phyloP scores from a whole-genome alignment of 2,888 invertebrate species.

The Limenitis camilla region DNA sequence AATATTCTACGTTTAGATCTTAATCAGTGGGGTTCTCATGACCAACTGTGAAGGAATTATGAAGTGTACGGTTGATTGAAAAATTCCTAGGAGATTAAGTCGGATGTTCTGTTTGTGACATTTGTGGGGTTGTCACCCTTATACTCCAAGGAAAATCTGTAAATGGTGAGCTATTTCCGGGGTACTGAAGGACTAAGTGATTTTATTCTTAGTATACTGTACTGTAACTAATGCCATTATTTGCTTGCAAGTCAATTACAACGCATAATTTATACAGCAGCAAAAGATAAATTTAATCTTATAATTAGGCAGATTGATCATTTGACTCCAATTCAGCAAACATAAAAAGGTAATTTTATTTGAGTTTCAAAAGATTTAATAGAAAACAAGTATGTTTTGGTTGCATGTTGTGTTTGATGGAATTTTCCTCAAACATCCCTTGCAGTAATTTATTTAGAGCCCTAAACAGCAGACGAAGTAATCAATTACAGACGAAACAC shows the following conservation, averaged over 20 bases:
- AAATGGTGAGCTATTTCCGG: neutral
- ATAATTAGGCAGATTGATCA: too few species aligned
- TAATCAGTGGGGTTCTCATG: slow-evolving; percentile 46
- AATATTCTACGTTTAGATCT: slow-evolving; percentile 35
- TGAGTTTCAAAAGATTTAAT: too few species aligned
- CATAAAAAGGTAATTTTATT: too few species aligned
- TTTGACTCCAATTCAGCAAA: too few species aligned
- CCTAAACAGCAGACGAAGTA: slow-evolving; percentile 10
- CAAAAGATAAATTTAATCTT: too few species aligned
- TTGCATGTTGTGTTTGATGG: neutral
- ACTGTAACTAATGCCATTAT: neutral
- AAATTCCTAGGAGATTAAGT: slow-evolving; percentile 59
- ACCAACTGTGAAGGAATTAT: slow-evolving; percentile 51
- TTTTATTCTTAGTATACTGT: neutral
- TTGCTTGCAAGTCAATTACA: neutral
- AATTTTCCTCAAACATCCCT: slow-evolving; percentile 2
- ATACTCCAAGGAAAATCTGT: slow-evolving; percentile 4
- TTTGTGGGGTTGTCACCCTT: slow-evolving; percentile 43
- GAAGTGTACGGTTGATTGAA: slow-evolving; percentile 64
- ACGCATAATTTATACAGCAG: too few species aligned
- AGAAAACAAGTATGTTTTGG: too few species aligned
- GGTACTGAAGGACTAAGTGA: neutral
- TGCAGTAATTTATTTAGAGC: slow-evolving; percentile 10
- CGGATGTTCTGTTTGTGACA: slow-evolving; percentile 51
- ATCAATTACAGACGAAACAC: slow-evolving; percentile 12